These are phyloP conservation scores for Zeugodacus cucurbitae DNA, from an alignment of 1,140 invertebrate species.

Conservation along the genomic window DNA sequence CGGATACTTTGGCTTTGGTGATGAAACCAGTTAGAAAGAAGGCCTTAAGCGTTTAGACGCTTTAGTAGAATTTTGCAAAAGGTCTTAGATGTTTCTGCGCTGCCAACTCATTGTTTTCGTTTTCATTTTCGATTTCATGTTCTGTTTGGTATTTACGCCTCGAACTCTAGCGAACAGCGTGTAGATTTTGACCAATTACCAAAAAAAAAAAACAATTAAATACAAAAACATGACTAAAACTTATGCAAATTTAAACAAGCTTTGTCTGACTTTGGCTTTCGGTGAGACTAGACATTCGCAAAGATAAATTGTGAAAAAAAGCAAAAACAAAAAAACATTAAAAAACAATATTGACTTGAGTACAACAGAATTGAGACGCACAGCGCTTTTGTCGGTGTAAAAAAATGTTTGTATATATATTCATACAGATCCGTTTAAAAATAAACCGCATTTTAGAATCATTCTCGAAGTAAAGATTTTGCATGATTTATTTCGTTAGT, in stretches of 20 bases:
- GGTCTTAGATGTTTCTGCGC: neutral
- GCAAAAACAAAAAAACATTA: too few species aligned
- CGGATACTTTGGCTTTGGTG: neutral
- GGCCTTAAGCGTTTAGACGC: neutral
- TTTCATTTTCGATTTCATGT: neutral
- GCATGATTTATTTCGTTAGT: neutral
- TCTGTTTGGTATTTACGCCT: neutral
- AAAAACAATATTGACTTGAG: neutral
- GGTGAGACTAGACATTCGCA: neutral
- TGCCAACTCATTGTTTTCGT: neutral
- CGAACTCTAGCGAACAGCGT: neutral
- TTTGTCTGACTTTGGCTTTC: neutral
- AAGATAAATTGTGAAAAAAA: neutral
- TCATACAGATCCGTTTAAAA: too few species aligned
- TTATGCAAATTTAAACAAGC: neutral
- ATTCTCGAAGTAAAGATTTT: neutral
- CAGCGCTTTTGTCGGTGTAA: neutral
- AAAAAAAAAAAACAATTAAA: neutral
- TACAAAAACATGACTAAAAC: neutral
- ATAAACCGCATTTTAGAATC: neutral
- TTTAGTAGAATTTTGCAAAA: neutral
- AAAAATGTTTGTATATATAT: neutral
- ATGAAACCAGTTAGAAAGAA: slow-evolving; percentile 1
- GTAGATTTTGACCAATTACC: neutral
- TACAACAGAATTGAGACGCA: neutral